Percentiles rank a stretch among this genome's conserved stretches.
phyloP scores from a whole-genome alignment of 2,113 vertebrate species.

The Conger conger region DNA sequence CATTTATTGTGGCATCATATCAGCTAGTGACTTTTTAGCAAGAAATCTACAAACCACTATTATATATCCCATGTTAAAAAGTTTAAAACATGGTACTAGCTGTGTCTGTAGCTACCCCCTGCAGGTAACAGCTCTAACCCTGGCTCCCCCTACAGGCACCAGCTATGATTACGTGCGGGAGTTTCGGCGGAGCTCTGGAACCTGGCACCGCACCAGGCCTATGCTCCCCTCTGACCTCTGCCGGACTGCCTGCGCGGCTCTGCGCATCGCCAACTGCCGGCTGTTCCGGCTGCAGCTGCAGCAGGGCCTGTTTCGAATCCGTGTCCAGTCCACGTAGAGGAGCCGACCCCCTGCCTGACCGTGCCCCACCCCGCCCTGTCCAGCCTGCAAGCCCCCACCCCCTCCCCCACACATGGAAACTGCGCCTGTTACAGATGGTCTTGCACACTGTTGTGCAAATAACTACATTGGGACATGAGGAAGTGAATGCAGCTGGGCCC shows the following conservation, averaged over 20 bases:
- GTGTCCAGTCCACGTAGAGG: conserved; percentile 73
- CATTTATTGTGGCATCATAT: too few species aligned
- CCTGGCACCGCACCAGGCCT: conserved; percentile 89
- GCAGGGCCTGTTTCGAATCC: conserved; percentile 89
- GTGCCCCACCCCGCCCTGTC: not conserved
- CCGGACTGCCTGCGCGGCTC: conserved; percentile 81
- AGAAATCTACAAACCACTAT: too few species aligned
- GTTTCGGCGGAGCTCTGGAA: conserved; percentile 90
- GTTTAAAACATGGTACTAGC: too few species aligned
- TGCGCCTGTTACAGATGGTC: not conserved
- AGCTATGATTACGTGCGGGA: conserved; percentile 95
- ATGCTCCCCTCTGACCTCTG: conserved; percentile 88
- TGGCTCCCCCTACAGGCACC: conserved; percentile 69
- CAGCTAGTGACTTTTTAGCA: too few species aligned
- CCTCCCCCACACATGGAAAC: not conserved
- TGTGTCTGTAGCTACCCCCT: not conserved
- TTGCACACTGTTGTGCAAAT: not conserved
- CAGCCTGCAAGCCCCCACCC: not conserved
- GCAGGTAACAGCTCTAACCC: too few species aligned
- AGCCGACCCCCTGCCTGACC: not conserved
- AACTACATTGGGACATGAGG: not conserved
- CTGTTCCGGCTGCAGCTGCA: conserved; percentile 93
- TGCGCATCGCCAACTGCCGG: conserved; percentile 94
- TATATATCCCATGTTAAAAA: too few species aligned
- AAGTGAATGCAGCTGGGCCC: not conserved